phyloP scores from a whole-genome alignment of 1,140 invertebrate genomes.

The Hycleus cichorii region DNA sequence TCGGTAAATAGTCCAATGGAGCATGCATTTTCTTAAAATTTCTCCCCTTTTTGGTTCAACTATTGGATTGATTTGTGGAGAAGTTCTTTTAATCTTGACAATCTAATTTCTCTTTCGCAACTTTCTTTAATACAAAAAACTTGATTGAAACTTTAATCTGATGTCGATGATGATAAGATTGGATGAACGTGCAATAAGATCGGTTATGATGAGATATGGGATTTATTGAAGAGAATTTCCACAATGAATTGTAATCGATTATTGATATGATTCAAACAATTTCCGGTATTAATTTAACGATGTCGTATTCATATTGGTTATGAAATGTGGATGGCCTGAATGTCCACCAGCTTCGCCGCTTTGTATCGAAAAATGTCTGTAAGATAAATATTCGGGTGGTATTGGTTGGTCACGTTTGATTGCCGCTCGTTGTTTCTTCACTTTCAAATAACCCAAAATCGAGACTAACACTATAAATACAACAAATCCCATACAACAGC shows the following conservation, averaged over 20 bases:
- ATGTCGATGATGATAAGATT: too few species aligned
- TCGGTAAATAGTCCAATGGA: constrained; percentile 3
- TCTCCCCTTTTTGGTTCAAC: too few species aligned
- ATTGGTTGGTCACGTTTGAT: constrained; percentile 56
- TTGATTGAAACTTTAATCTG: too few species aligned
- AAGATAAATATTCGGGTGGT: constrained; percentile 65
- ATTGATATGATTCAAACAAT: constrained; percentile 7
- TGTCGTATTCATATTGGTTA: constrained; percentile 38
- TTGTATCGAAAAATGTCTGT: constrained; percentile 59
- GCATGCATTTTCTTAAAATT: neutral
- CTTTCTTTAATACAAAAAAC: too few species aligned
- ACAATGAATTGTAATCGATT: too few species aligned
- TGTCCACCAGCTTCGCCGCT: constrained; percentile 41
- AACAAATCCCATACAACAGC: constrained; percentile 75
- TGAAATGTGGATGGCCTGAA: constrained; percentile 39
- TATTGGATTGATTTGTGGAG: too few species aligned
- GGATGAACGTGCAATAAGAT: too few species aligned
- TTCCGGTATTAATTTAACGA: constrained; percentile 35
- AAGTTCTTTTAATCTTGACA: too few species aligned
- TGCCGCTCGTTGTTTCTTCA: constrained; percentile 71
- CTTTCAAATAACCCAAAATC: constrained; percentile 75
- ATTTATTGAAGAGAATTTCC: too few species aligned
- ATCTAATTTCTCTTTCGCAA: too few species aligned
- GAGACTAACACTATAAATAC: constrained; percentile 76
- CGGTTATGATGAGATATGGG: too few species aligned